Evolutionary conservation across 1,140 invertebrate species (phyloP).

Genomic region (Diprion similis): DNA sequence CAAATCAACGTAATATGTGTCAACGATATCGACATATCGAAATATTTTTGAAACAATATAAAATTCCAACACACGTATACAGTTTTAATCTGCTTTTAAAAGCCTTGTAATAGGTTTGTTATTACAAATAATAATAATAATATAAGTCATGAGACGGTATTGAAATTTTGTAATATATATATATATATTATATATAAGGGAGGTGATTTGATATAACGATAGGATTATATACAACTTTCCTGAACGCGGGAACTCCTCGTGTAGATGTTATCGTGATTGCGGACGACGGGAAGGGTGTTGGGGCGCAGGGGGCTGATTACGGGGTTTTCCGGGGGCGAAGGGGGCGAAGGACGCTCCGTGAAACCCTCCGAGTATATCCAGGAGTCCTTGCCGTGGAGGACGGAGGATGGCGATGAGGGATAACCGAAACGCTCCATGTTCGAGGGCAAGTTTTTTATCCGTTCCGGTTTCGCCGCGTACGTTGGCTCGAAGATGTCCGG

Average conservation of each 20-base stretch:
- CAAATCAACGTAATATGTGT: too few relatives aligned
- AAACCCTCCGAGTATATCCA: constrained; percentile 46
- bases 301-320: constrained; percentile 39
- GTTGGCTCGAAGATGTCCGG: constrained; percentile 44
- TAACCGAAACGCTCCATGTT: constrained; percentile 33
- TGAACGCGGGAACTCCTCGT: constrained; percentile 52
- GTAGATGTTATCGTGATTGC: constrained; percentile 47
- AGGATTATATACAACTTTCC: constrained; percentile 54
- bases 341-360: constrained; percentile 29
- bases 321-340: background rate
- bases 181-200: too few relatives aligned
- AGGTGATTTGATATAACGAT: too few relatives aligned
- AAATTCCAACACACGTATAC: too few relatives aligned
- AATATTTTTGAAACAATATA: too few relatives aligned
- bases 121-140: background rate
- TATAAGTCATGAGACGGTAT: background rate
- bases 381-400: constrained; percentile 30
- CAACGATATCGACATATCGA: too few relatives aligned
- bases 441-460: constrained; percentile 36
- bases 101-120: too few relatives aligned
- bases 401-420: constrained; percentile 26
- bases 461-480: constrained; percentile 35
- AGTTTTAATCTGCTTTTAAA: too few relatives aligned
- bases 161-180: background rate
- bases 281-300: constrained; percentile 48